Evolutionary conservation across 2,888 invertebrate species (phyloP).

Genomic region (Caenorhabditis sulstoni): DNA sequence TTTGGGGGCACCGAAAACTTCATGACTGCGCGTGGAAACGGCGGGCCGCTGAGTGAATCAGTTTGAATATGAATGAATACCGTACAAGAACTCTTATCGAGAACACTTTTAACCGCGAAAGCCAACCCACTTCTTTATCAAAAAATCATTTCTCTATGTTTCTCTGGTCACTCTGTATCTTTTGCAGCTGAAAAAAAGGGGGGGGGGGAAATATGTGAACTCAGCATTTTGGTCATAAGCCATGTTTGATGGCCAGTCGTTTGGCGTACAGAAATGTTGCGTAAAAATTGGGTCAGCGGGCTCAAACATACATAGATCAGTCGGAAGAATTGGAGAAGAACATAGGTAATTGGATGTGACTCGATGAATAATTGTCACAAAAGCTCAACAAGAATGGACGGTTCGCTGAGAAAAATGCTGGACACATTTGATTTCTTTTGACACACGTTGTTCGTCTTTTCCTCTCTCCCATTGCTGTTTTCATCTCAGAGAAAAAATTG

Average conservation of each 20-base stretch:
- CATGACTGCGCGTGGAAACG: neutral
- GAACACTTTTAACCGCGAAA: constrained; percentile 25
- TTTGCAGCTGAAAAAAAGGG: constrained; percentile 9
- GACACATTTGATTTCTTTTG: too few relatives aligned
- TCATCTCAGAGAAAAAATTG: too few relatives aligned
- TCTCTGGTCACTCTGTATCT: constrained; percentile 39
- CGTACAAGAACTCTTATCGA: constrained; percentile 39
- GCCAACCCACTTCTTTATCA: constrained; percentile 32
- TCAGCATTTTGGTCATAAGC: constrained; percentile 41
- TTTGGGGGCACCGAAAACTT: constrained; percentile 40
- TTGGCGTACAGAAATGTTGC: constrained; percentile 1
- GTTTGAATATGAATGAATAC: constrained; percentile 1
- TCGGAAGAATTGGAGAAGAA: too few relatives aligned
- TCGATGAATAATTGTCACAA: too few relatives aligned
- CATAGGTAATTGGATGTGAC: too few relatives aligned
- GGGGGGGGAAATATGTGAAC: constrained; percentile 24
- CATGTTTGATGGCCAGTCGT: constrained; percentile 4
- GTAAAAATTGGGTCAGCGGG: constrained; percentile 23
- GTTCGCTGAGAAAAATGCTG: too few relatives aligned
- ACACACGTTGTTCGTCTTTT: too few relatives aligned
- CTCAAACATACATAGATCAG: neutral
- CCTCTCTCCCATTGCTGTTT: too few relatives aligned
- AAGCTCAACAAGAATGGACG: too few relatives aligned
- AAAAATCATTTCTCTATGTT: constrained; percentile 35
- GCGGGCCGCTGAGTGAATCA: constrained; percentile 14